These are phyloP conservation scores for Cacatua alba DNA, from an alignment of 2,113 vertebrate genomes.

Conservation along the genomic window DNA sequence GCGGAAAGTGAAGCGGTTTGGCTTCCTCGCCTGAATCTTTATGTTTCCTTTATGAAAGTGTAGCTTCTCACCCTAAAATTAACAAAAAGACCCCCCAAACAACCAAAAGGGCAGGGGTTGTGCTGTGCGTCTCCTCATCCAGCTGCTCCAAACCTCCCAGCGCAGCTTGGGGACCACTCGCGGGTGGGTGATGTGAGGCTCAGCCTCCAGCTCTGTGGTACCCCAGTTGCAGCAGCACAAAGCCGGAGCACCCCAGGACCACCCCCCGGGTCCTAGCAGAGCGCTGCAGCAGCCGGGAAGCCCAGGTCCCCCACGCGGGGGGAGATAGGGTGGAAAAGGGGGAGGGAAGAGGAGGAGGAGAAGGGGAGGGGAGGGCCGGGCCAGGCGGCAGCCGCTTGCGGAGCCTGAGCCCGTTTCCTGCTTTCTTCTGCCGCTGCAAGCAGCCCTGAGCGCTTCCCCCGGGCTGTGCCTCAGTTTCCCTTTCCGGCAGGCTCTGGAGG, in stretches of 20 bases:
- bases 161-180: background rate
- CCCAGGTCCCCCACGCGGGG: background rate
- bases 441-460: background rate
- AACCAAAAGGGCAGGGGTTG: background rate
- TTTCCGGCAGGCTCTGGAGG: background rate
- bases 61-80: background rate
- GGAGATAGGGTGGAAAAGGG: background rate
- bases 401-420: background rate
- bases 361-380: background rate
- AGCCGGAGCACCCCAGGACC: background rate
- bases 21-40: background rate
- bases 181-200: background rate
- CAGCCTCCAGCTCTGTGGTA: background rate
- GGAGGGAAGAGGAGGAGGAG: background rate
- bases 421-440: background rate
- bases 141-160: background rate
- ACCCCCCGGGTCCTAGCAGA: background rate
- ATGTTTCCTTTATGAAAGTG: background rate
- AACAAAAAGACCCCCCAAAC: fast-evolving
- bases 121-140: fast-evolving
- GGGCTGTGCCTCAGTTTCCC: conserved; percentile 39
- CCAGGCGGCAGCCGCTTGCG: background rate
- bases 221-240: background rate
- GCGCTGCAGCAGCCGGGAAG: background rate
- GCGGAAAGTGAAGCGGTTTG: background rate